Evolutionary conservation across 2,888 invertebrate species (phyloP).

Genomic region (Macropis europaea): DNA sequence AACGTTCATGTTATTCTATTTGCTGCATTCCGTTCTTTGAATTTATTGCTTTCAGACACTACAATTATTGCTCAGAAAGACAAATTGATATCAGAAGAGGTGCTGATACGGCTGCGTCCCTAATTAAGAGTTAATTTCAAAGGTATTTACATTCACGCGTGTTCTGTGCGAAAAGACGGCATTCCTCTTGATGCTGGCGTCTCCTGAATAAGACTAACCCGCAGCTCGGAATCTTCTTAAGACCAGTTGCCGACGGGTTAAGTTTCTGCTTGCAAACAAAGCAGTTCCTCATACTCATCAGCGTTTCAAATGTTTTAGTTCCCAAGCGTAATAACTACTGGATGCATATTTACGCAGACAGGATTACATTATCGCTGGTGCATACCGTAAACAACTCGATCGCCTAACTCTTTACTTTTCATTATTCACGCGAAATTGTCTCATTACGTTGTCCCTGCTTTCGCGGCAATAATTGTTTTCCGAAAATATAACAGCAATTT

Average conservation of each 20-base stretch:
- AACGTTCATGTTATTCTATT: too few species aligned
- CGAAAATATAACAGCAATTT: too few species aligned
- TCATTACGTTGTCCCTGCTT: background rate
- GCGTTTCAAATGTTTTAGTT: conserved; percentile 49
- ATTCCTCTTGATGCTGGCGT: conserved; percentile 10
- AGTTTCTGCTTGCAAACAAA: conserved; percentile 64
- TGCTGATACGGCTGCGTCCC: background rate
- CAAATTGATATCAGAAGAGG: background rate
- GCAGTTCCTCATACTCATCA: conserved; percentile 50
- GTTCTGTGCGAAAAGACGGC: conserved; percentile 16
- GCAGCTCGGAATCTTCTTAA: conserved; percentile 63
- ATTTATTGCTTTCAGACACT: too few species aligned
- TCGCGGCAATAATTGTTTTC: too few species aligned
- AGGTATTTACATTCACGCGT: conserved; percentile 26
- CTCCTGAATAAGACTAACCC: conserved; percentile 57
- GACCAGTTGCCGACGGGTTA: conserved; percentile 58
- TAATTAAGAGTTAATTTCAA: conserved; percentile 27
- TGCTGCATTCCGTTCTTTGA: too few species aligned
- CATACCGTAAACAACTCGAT: conserved; percentile 23
- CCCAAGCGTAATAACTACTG: conserved; percentile 50
- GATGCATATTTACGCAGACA: conserved; percentile 40
- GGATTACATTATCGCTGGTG: conserved; percentile 32
- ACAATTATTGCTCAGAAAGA: too few species aligned
- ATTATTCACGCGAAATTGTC: too few species aligned
- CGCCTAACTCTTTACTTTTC: background rate